A percentile compares a stretch with the other conserved stretches of the same genome.
Conservation (phyloP, 1,140 invertebrate genomes). For the Zaprionus ornatus region DNA sequence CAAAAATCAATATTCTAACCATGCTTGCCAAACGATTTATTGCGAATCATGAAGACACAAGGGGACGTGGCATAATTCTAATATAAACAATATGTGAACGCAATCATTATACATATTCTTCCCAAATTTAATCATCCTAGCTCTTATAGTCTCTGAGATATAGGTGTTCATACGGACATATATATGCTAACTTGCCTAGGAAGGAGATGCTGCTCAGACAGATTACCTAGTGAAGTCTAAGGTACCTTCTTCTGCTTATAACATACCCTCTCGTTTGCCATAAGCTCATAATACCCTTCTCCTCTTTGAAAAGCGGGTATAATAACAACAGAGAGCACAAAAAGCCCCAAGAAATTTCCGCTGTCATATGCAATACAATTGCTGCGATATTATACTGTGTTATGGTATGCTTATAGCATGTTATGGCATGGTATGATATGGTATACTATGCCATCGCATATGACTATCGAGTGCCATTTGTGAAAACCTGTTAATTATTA, state of each 20-base stretch:
- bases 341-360: conserved; percentile 47
- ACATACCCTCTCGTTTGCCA: no score
- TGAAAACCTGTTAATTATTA: conserved; percentile 81
- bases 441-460: not conserved
- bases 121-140: not conserved
- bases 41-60: no score
- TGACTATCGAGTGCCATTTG: conserved; percentile 43
- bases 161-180: not conserved
- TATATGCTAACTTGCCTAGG: not conserved
- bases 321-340: not conserved
- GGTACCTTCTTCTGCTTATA: no score
- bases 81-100: rapidly evolving
- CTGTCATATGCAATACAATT: conserved; percentile 23
- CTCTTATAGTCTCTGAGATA: not conserved
- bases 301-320: not conserved
- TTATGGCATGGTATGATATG: conserved; percentile 3
- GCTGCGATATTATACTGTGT: not conserved
- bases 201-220: no score
- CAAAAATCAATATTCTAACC: no score
- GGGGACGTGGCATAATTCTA: not conserved
- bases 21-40: not conserved
- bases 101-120: not conserved
- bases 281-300: not conserved
- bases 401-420: conserved; percentile 7
- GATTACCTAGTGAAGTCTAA: no score